Evolutionary conservation across 2,113 vertebrate genomes (phyloP).

Genomic region (Eulemur macaco): DNA sequence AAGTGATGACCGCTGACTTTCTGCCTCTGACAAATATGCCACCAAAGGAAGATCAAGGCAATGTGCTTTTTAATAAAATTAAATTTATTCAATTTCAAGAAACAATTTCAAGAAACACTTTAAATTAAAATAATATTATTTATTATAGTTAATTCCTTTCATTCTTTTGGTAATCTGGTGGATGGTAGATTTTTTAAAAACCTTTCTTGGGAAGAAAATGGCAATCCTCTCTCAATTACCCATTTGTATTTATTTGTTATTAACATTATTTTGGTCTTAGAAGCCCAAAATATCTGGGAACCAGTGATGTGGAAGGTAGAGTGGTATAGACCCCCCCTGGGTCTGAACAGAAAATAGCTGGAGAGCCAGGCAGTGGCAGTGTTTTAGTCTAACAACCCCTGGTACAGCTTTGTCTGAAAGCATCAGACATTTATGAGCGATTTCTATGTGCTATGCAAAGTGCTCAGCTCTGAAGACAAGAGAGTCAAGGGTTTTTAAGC

Average conservation of each 20-base stretch:
- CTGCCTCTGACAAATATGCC: not conserved
- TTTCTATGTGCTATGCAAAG: not conserved
- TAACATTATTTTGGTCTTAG: not conserved
- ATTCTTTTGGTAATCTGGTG: not conserved
- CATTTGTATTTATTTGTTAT: not conserved
- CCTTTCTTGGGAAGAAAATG: not conserved
- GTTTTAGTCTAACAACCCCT: not conserved
- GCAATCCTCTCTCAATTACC: not conserved
- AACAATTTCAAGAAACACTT: not conserved
- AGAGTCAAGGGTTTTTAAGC: not conserved
- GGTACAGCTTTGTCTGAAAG: not conserved
- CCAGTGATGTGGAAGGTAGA: not conserved
- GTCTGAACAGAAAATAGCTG: not conserved
- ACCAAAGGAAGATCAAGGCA: not conserved
- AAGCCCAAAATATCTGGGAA: not conserved
- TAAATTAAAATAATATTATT: not conserved
- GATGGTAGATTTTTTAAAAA: not conserved
- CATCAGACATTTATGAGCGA: not conserved
- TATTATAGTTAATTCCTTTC: not conserved
- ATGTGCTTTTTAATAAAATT: not conserved
- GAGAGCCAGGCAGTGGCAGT: not conserved
- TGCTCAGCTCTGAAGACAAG: not conserved
- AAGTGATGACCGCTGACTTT: accelerated
- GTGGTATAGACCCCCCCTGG: not conserved
- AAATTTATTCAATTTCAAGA: not conserved